Conservation (phyloP, 2,797 vertebrate species). For the Epinephelus awoara region DNA sequence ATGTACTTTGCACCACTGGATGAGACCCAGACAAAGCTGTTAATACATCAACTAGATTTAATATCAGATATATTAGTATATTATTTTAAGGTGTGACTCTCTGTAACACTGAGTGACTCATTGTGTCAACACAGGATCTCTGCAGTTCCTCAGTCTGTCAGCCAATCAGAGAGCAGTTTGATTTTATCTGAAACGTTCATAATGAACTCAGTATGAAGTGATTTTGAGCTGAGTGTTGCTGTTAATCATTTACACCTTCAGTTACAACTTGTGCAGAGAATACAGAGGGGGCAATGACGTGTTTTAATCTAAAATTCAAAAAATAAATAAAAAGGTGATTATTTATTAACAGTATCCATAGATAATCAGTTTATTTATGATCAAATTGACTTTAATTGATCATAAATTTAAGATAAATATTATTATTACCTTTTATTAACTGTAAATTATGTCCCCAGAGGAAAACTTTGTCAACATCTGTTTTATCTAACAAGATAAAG, state of each 20-base stretch:
- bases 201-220: background rate
- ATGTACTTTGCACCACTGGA: background rate
- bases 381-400: no score
- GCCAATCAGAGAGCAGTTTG: constrained; percentile 29
- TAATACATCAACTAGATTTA: background rate
- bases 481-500: no score
- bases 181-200: constrained; percentile 7
- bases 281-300: no score
- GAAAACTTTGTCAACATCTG: no score
- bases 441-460: no score
- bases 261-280: no score
- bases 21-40: background rate
- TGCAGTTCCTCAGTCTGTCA: background rate
- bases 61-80: background rate
- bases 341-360: no score
- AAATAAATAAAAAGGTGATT: no score
- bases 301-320: no score
- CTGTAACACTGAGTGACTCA: background rate
- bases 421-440: no score
- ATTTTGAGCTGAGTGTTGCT: background rate
- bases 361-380: no score
- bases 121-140: background rate
- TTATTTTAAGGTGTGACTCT: background rate
- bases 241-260: constrained; percentile 17
- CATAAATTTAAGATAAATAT: no score